Evolutionary conservation across 2,113 vertebrate genomes (phyloP).

Genomic region (Rynchops niger): DNA sequence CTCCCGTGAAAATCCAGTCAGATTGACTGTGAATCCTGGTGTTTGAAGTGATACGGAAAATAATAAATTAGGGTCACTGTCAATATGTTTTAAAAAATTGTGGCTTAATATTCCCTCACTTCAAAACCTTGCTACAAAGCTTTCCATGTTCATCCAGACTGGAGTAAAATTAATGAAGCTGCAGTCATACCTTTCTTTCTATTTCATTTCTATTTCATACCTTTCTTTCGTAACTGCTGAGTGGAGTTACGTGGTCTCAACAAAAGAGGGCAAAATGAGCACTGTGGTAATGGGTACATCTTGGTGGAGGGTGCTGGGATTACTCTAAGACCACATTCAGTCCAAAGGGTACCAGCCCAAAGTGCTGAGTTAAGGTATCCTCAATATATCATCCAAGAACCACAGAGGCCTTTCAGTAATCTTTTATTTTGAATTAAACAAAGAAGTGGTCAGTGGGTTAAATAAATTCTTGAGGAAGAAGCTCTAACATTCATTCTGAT

Average conservation of each 20-base stretch:
- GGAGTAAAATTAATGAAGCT: background rate
- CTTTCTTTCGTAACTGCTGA: background rate
- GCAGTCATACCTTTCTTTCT: background rate
- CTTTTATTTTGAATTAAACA: slow-evolving; percentile 7
- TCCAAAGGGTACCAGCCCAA: background rate
- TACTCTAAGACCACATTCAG: background rate
- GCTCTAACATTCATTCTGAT: background rate
- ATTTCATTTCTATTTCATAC: background rate
- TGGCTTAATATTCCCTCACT: background rate
- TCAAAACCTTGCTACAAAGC: slow-evolving; percentile 1
- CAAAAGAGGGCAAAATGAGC: background rate
- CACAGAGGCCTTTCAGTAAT: background rate
- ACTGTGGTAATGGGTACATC: background rate
- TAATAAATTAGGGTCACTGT: background rate
- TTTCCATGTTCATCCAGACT: background rate
- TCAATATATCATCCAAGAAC: background rate
- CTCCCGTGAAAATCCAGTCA: background rate
- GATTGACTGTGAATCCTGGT: background rate
- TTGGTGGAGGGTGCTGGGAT: background rate
- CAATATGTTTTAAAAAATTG: background rate
- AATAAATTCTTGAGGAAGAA: background rate
- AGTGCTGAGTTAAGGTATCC: background rate
- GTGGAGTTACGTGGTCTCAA: background rate
- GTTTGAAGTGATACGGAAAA: background rate
- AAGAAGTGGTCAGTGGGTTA: background rate